Evolutionary conservation across 2,888 invertebrate species (phyloP).

Genomic region (Camptogramma bilineatum): DNA sequence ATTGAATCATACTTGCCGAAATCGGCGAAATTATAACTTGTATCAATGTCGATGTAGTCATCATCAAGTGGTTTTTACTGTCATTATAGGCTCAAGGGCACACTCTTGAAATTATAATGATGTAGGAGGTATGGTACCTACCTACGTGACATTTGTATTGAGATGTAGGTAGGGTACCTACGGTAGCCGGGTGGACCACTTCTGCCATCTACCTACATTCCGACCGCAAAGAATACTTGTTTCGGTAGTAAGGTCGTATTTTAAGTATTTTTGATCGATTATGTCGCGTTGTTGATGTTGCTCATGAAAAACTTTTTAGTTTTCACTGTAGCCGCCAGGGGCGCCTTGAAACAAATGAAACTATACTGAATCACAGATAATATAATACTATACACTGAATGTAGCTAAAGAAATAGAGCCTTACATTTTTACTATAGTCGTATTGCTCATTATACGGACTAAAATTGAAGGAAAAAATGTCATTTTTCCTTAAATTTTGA

Average conservation of each 20-base stretch:
- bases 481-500: no score
- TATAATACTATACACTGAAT: no score
- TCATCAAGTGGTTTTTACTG: slow-evolving; percentile 37
- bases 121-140: slow-evolving; percentile 24
- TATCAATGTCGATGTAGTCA: slow-evolving; percentile 42
- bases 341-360: no score
- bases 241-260: slow-evolving; percentile 30
- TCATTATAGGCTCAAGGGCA: slow-evolving; percentile 36
- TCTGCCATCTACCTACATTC: slow-evolving; percentile 36
- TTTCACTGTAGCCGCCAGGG: slow-evolving; percentile 11
- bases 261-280: slow-evolving; percentile 20
- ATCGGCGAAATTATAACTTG: slow-evolving; percentile 32
- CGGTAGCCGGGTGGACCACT: slow-evolving; percentile 34
- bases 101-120: slow-evolving; percentile 31
- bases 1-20: slow-evolving; percentile 34
- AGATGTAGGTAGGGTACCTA: slow-evolving; percentile 30
- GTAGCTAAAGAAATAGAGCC: no score
- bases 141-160: slow-evolving; percentile 36
- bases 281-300: neutral
- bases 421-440: no score
- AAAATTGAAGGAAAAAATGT: no score
- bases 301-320: neutral
- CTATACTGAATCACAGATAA: no score
- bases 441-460: no score
- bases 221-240: slow-evolving; percentile 34